Evolutionary conservation across 2,888 invertebrate species (phyloP), one percentile per base, ranked within the genome.

Genomic region (Odontocerum albicorne): DNA sequence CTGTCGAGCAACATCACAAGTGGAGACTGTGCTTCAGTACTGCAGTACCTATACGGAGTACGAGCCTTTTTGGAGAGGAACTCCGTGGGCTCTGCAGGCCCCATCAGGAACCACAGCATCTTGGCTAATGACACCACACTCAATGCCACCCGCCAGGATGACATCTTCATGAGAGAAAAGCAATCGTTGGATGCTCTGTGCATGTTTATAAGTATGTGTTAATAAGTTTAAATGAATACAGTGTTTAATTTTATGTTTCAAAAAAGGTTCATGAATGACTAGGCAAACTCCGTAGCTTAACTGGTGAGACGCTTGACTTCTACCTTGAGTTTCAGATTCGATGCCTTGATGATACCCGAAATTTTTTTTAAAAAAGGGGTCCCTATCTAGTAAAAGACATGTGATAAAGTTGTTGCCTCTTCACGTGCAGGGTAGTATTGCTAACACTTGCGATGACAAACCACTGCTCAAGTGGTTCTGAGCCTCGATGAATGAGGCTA

Each of bases 141-240:
- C 68, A 76, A 21, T 68, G 68, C 22, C 62, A 73, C 63, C 59
- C 65, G 66, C 60, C 74, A 64, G 60, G 65, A 4, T 70, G 74
- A 64, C 78, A 80, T 66, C 75, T 77, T 1, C 78, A 79, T 62
- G 68, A 85, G 86, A 67, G 92, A 92, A 66, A 84, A 88, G 63
- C 83, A 86, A 57, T 92, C 92, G 0, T 72, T 93, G 50, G 87
- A 87, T 50, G 87, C 91, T 1, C 73, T 92, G 12, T 88, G 86
- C 68, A 73, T 82, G 56, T 87, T 88, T 64, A 83, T 88, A 59
- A 79, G 84, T 76, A 66, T 63, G 16, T 7, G 20, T 1, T 8
- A 39, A 27, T 8, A 20, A n/a, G n/a, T n/a, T n/a, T n/a, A 4
- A 27, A 7, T 27, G 27, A 27, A 27, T 7, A 27, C 27, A 27